A percentile compares a stretch with the other conserved stretches of the same genome.
phyloP scores from a whole-genome alignment of 2,797 vertebrate genomes.

The Miichthys miiuy region DNA sequence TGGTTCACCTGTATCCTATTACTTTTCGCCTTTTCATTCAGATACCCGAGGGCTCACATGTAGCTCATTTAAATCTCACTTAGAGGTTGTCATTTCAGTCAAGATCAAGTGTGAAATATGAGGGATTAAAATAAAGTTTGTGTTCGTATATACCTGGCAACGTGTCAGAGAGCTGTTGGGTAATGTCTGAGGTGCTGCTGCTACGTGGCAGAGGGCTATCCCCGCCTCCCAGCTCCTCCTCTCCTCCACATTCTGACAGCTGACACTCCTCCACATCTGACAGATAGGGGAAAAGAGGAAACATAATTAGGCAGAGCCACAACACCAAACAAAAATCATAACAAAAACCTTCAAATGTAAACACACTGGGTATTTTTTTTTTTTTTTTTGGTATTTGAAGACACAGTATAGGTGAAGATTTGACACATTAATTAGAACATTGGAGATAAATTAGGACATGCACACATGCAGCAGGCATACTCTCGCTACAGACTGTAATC shows the following conservation, averaged over 20 bases:
- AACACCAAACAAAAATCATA: background rate
- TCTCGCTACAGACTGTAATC: slow-evolving; percentile 5
- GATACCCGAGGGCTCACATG: background rate
- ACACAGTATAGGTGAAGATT: background rate
- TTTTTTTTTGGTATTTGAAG: slow-evolving; percentile 16
- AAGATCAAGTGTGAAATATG: background rate
- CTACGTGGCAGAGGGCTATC: slow-evolving; percentile 91
- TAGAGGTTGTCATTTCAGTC: background rate
- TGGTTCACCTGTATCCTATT: background rate
- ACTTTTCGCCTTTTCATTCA: background rate
- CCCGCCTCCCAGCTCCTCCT: slow-evolving; percentile 84
- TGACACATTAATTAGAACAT: slow-evolving; percentile 18
- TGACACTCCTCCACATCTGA: slow-evolving; percentile 95
- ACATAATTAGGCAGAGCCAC: slow-evolving; percentile 10
- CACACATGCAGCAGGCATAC: slow-evolving; percentile 58
- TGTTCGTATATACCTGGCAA: slow-evolving; percentile 85
- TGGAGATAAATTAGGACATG: slow-evolving; percentile 34
- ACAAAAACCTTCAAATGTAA: slow-evolving; percentile 6
- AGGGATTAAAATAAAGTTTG: background rate
- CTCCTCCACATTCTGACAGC: slow-evolving; percentile 85
- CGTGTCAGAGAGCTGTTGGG: slow-evolving; percentile 88
- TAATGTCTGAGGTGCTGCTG: slow-evolving; percentile 95
- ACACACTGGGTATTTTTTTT: slow-evolving; percentile 13
- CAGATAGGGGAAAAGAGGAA: slow-evolving; percentile 17
- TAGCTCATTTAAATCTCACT: background rate